Base-by-base conservation (phyloP, 1,140 invertebrate genomes). In the Brachystomella parvula region DNA sequence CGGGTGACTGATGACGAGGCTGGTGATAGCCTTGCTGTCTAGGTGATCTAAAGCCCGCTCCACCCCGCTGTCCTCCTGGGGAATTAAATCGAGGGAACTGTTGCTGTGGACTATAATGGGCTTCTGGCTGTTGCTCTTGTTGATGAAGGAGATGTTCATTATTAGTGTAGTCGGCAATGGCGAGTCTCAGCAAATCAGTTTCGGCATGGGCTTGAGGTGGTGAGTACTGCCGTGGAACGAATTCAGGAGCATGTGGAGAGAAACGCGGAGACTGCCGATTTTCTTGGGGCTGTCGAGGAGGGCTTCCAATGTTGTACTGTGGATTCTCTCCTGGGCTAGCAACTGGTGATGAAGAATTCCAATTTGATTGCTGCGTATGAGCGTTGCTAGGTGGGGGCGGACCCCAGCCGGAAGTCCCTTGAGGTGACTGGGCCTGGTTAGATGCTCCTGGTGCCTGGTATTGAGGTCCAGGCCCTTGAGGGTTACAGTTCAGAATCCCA, bases 401-500 rank as follows among this genome's bases (percentile, higher is more conserved):
- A n/a, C n/a, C n/a, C n/a, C n/a, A n/a, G n/a, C n/a, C n/a, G n/a
- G n/a, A n/a, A n/a, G n/a, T n/a, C n/a, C n/a, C n/a, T n/a, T n/a
- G n/a, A n/a, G n/a, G n/a, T n/a, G n/a, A n/a, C n/a, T n/a, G n/a
- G n/a, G n/a, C n/a, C n/a, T n/a, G n/a, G n/a, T n/a, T n/a, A n/a
- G n/a, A n/a, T n/a, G n/a, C n/a, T n/a, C n/a, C n/a, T n/a, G n/a
- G n/a, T n/a, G n/a, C n/a, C n/a, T n/a, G n/a, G n/a, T n/a, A n/a
- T n/a, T n/a, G n/a, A n/a, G n/a, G n/a, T n/a, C n/a, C n/a, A n/a
- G n/a, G n/a, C n/a, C n/a, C n/a, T n/a, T n/a, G n/a, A n/a, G n/a
- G 39, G n/a, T 44, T 44, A 44, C 9, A n/a, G n/a, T 44, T 53
- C 12, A 69, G 60, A 57, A 66, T 39, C 21, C 66, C 63, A 30